A percentile compares a stretch with the other conserved stretches of the same genome.
phyloP scores from a whole-genome alignment of 2,888 invertebrate genomes.

The Lymantria dispar region DNA sequence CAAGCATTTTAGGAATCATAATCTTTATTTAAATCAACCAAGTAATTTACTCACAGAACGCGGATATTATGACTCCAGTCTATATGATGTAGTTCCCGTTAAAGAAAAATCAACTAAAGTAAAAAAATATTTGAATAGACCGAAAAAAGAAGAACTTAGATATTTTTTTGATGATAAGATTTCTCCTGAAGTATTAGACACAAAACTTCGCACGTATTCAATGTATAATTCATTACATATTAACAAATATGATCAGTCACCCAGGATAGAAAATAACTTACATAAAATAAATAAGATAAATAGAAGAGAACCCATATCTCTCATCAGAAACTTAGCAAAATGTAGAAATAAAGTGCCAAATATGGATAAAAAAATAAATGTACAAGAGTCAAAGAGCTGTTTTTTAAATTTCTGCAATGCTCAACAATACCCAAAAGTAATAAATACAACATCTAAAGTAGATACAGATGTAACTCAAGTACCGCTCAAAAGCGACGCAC shows the following conservation, averaged over 20 bases:
- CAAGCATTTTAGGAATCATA: slow-evolving; percentile 17
- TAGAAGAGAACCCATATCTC: slow-evolving; percentile 14
- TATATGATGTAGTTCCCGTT: slow-evolving; percentile 66
- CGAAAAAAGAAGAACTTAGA: slow-evolving; percentile 36
- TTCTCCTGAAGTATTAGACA: slow-evolving; percentile 40
- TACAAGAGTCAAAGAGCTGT: slow-evolving; percentile 40
- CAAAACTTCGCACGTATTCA: slow-evolving; percentile 19
- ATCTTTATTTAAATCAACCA: background rate
- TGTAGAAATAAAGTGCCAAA: slow-evolving; percentile 12
- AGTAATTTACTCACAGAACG: slow-evolving; percentile 24
- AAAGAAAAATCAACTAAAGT: slow-evolving; percentile 50
- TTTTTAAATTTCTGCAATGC: slow-evolving; percentile 44
- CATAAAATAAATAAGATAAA: slow-evolving; percentile 15
- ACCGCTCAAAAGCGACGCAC: slow-evolving; percentile 35
- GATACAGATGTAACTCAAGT: slow-evolving; percentile 12
- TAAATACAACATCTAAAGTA: background rate
- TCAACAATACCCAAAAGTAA: slow-evolving; percentile 43
- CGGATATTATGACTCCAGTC: slow-evolving; percentile 57
- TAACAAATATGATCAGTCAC: slow-evolving; percentile 11
- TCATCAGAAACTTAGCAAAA: slow-evolving; percentile 13
- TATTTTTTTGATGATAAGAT: slow-evolving; percentile 27
- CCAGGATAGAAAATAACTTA: slow-evolving; percentile 7
- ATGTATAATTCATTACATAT: slow-evolving; percentile 2
- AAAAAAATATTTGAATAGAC: slow-evolving; percentile 29
- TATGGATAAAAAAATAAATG: slow-evolving; percentile 14